Evolutionary conservation across 1,140 invertebrate genomes (phyloP), one percentile per base, ranked within the genome.

Genomic region (Doryteuthis pealeii): DNA sequence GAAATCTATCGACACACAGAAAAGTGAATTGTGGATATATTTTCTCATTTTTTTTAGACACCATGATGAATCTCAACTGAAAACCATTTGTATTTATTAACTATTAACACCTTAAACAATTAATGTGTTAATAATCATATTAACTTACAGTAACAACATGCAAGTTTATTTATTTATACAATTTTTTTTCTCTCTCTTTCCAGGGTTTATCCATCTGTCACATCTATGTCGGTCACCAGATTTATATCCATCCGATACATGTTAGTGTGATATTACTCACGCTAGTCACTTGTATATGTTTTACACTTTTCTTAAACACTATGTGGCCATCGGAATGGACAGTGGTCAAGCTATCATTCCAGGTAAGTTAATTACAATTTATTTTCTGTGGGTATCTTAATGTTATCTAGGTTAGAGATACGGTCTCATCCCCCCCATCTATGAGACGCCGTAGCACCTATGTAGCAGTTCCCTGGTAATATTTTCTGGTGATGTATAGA

Each of bases 311-410:
- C 54, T 4, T 62, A 28, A 62, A 62, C 18, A 8, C 18, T 12
- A 2, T 62, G 22, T 62, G 54, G 54, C 54, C 54, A 62, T 62
- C 54, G 10, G 2, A 2, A 18, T 62, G 54, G 54, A 35, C 31
- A 70, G 33, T 70, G 31, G 26, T 70, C 6, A 70, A 70, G 26
- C 40, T 70, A 70, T 70, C 68, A 33, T 43, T 70, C n/a, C 68
- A 70, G 26, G 68, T 70, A 33, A n/a, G 68, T 70, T 35, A 14
- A n/a, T n/a, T 33, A 15, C 28, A 32, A 32, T 5, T 70, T 31
- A 4, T 26, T 58, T n/a, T 58, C 26, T n/a, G 26, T 49, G 18
- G 45, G 4, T 58, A 18, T 6, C 15, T 18, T 58, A 3, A 58
- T n/a, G 54, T 26, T 58, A 58, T 5, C 4, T n/a, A n/a, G 54